phyloP scores from a whole-genome alignment of 2,797 vertebrate species.

The Calcarius lapponicus region DNA sequence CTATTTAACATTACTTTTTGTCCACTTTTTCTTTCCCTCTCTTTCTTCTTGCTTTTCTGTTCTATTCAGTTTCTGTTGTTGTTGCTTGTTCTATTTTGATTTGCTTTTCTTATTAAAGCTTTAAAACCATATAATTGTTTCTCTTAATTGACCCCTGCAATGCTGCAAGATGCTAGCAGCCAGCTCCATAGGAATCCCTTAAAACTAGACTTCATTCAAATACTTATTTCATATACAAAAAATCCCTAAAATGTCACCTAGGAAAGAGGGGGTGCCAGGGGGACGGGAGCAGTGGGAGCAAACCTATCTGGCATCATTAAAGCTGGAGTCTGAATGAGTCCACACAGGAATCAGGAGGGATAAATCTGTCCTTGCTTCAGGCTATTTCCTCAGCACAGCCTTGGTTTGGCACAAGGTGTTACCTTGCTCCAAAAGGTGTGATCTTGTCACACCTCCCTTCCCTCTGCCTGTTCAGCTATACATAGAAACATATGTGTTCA shows the following conservation, averaged over 20 bases:
- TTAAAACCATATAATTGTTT: constrained; percentile 68
- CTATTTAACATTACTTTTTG: constrained; percentile 94
- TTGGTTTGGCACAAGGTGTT: constrained; percentile 47
- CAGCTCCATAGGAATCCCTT: constrained; percentile 64
- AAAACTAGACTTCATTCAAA: constrained; percentile 70
- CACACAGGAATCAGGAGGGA: constrained; percentile 4
- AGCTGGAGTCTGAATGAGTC: constrained; percentile 21
- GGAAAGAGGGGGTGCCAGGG: neutral
- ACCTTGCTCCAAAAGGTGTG: constrained; percentile 60
- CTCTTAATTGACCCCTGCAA: constrained; percentile 72
- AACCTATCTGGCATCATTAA: constrained; percentile 55
- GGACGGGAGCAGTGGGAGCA: neutral
- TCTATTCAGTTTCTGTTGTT: neutral
- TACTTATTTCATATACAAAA: constrained; percentile 59
- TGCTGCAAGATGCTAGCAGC: constrained; percentile 58
- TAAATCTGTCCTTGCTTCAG: constrained; percentile 67
- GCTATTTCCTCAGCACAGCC: constrained; percentile 25
- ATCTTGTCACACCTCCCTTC: constrained; percentile 57
- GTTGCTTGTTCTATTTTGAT: constrained; percentile 61
- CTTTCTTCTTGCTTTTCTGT: constrained; percentile 53
- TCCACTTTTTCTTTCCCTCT: constrained; percentile 85
- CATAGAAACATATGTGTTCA: constrained; percentile 67
- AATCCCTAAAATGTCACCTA: constrained; percentile 68
- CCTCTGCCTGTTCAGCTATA: constrained; percentile 47
- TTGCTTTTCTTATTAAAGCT: constrained; percentile 65